Evolutionary conservation across 2,888 invertebrate genomes (phyloP).

Genomic region (Actias luna): DNA sequence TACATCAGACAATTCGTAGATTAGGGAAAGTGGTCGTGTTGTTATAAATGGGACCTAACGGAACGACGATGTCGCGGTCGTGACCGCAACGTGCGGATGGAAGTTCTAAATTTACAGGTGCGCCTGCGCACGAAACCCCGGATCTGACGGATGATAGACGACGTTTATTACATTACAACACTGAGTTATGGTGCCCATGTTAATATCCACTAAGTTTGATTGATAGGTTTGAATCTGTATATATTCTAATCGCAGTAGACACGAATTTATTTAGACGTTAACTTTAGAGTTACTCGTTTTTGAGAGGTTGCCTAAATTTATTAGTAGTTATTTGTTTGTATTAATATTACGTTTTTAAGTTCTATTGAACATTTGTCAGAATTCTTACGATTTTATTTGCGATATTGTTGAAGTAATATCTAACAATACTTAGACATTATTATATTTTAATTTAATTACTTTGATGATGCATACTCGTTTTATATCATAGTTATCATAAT

Average conservation of each 20-base stretch:
- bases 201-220: background rate
- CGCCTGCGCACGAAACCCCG: conserved; percentile 46
- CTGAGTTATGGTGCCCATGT: conserved; percentile 35
- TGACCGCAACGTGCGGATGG: conserved; percentile 50
- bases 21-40: conserved; percentile 40
- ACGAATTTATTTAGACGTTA: background rate
- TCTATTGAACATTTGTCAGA: background rate
- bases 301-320: background rate
- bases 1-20: conserved; percentile 11
- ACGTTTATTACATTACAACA: conserved; percentile 45
- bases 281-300: background rate
- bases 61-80: conserved; percentile 31
- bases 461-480: no score
- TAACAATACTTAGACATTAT: background rate
- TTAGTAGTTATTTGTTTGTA: background rate
- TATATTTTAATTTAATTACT: background rate
- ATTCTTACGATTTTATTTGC: background rate
- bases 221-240: background rate
- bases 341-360: background rate
- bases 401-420: background rate
- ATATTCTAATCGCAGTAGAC: background rate
- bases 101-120: conserved; percentile 57
- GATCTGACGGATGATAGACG: conserved; percentile 40
- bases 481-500: no score
- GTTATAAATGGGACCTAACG: conserved; percentile 38